phyloP scores from a whole-genome alignment of 2,797 vertebrate species.

The Lemur catta region DNA sequence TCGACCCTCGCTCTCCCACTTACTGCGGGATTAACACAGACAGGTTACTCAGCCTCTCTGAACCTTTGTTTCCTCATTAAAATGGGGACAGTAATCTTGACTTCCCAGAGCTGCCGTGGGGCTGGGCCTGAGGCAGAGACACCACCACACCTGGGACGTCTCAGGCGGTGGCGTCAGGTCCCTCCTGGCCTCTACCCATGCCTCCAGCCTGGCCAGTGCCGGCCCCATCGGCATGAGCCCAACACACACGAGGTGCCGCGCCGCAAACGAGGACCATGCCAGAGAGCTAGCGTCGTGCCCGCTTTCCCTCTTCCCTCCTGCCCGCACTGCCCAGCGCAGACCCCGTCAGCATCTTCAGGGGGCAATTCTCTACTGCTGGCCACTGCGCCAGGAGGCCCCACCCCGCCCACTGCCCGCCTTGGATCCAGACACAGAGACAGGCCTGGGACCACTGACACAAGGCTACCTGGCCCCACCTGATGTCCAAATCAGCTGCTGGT shows the following conservation, averaged over 20 bases:
- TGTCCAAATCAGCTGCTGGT: background rate
- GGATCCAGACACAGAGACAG: background rate
- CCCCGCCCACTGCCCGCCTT: background rate
- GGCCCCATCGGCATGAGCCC: rapidly evolving
- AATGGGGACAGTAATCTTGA: rapidly evolving
- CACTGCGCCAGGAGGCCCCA: rapidly evolving
- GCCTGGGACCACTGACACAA: background rate
- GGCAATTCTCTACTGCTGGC: background rate
- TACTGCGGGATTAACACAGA: background rate
- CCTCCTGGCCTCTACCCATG: background rate
- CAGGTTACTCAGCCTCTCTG: background rate
- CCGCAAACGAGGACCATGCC: background rate
- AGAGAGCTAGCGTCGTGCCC: rapidly evolving
- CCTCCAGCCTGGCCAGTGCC: background rate
- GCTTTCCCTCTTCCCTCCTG: background rate
- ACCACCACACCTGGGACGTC: rapidly evolving
- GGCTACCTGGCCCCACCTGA: background rate
- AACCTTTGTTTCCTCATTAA: background rate
- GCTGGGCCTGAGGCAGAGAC: background rate
- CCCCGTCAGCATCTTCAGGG: background rate
- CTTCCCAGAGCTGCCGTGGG: background rate
- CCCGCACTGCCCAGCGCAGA: rapidly evolving
- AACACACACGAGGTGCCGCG: background rate
- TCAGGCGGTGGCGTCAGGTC: rapidly evolving
- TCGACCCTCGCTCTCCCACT: background rate